Percentiles rank a stretch among this genome's conserved stretches.
phyloP scores from a whole-genome alignment of 2,797 vertebrate genomes.

The Bradypodion pumilum region DNA sequence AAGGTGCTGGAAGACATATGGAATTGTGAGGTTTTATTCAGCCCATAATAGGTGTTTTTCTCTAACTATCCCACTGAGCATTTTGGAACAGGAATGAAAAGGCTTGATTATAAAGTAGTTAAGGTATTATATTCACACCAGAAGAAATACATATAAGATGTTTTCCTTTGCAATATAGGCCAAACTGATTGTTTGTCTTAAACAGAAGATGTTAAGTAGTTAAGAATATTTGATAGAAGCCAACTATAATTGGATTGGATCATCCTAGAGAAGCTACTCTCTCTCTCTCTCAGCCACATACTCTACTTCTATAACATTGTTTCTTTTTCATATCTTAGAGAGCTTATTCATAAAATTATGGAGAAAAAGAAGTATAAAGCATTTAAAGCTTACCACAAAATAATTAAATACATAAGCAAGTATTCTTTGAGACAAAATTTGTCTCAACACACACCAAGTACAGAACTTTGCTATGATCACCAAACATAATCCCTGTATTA shows the following conservation, averaged over 20 bases:
- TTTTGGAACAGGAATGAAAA: not conserved
- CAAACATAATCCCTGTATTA: not conserved
- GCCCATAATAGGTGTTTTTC: too few relatives aligned
- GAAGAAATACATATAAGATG: not conserved
- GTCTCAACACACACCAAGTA: not conserved
- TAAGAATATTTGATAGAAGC: not conserved
- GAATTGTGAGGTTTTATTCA: too few relatives aligned
- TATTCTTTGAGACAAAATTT: not conserved
- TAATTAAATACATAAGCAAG: not conserved
- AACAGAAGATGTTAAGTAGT: not conserved
- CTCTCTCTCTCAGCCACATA: not conserved
- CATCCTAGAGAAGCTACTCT: not conserved
- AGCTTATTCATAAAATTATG: not conserved
- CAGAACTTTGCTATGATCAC: not conserved
- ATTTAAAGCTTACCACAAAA: not conserved
- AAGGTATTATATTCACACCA: not conserved
- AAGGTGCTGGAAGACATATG: too few relatives aligned
- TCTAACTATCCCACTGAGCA: too few relatives aligned
- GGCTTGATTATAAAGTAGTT: too few relatives aligned
- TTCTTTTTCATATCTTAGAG: not conserved
- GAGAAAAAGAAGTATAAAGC: not conserved
- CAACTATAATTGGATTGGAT: not conserved
- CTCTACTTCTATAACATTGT: not conserved
- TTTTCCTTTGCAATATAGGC: not conserved
- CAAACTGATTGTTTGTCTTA: not conserved